Percentiles rank a stretch among this genome's conserved stretches.
phyloP scores from a whole-genome alignment of 92 coral and sea anemone species.

The Epizoanthus fatuus region DNA sequence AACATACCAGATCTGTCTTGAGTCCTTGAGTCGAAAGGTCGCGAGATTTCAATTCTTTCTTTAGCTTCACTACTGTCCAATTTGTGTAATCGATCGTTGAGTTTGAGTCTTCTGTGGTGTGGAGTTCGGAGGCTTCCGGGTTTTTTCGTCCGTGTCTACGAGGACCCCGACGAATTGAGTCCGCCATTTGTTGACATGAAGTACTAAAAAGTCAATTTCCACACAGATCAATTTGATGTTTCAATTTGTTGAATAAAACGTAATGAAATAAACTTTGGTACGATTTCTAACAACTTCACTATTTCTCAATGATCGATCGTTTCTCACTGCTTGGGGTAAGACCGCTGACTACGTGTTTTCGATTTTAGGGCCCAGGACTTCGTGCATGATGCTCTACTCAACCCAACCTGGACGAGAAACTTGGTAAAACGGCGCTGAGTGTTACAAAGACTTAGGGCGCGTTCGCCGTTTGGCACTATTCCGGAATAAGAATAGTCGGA shows the following conservation, averaged over 20 bases:
- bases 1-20: constrained; percentile 90
- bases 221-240: neutral
- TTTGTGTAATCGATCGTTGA: constrained; percentile 48
- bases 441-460: too few relatives aligned
- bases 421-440: too few relatives aligned
- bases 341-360: constrained; percentile 30
- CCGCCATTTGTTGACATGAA: constrained; percentile 70
- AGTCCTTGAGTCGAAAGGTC: constrained; percentile 76
- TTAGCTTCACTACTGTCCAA: constrained; percentile 88
- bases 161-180: constrained; percentile 76
- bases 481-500: too few relatives aligned
- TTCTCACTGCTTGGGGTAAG: constrained; percentile 9
- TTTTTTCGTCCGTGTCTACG: constrained; percentile 78
- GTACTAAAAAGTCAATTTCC: neutral
- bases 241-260: neutral
- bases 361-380: constrained; percentile 3
- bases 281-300: neutral
- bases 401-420: too few relatives aligned
- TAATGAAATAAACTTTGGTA: neutral
- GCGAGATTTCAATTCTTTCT: constrained; percentile 77
- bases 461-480: too few relatives aligned
- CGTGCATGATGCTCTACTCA: too few relatives aligned
- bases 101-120: constrained; percentile 33
- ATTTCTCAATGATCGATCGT: neutral
- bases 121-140: constrained; percentile 75